These are phyloP conservation scores for Castor canadensis DNA, from an alignment of 2,113 vertebrate genomes.

Conservation along the genomic window DNA sequence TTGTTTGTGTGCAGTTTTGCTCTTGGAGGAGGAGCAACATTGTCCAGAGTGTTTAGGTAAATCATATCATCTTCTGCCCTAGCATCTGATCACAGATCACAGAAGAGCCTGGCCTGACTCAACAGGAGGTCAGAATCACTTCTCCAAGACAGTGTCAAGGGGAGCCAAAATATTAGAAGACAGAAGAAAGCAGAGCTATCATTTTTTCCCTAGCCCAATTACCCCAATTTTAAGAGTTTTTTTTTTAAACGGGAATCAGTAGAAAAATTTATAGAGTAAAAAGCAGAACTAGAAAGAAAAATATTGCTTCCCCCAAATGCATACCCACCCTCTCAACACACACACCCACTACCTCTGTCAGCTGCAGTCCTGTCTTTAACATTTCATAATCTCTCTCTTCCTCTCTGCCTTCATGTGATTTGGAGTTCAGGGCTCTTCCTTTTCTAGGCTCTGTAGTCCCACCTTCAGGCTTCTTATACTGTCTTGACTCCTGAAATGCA, in stretches of 20 bases:
- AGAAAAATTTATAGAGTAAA: neutral
- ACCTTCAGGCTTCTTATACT: neutral
- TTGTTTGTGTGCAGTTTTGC: neutral
- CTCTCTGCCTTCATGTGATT: neutral
- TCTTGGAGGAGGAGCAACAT: neutral
- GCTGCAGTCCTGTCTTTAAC: rapidly evolving
- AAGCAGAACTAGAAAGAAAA: neutral
- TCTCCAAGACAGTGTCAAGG: neutral
- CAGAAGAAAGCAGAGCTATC: neutral
- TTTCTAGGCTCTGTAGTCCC: neutral
- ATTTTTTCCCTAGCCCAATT: neutral
- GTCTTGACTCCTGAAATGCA: neutral
- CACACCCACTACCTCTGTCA: neutral
- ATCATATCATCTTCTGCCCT: neutral
- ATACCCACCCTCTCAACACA: neutral
- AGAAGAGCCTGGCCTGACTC: neutral
- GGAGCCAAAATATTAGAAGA: neutral
- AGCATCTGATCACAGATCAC: neutral
- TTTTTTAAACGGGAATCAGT: neutral
- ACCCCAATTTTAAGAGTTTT: neutral
- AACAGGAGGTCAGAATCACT: neutral
- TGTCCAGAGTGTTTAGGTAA: neutral
- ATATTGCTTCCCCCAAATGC: too few relatives aligned
- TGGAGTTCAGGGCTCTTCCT: neutral
- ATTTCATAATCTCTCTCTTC: neutral